Conservation (phyloP, 2,888 invertebrate genomes). For the Apodemia hepburni region DNA sequence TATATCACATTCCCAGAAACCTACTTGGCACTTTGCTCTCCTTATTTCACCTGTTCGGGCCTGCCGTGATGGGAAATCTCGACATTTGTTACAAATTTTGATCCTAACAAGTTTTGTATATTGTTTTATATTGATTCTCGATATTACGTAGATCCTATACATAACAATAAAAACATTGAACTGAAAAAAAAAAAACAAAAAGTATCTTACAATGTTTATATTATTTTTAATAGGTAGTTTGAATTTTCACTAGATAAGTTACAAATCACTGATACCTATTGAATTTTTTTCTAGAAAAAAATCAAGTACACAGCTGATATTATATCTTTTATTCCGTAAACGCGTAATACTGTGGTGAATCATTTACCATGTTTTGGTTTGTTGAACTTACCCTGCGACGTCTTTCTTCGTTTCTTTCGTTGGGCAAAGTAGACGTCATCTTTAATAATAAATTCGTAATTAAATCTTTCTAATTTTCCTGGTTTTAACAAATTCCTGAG, state of each 20-base stretch:
- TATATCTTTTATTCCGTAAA: not conserved
- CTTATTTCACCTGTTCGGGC: no score
- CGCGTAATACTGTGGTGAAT: conserved; percentile 41
- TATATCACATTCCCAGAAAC: no score
- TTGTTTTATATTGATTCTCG: no score
- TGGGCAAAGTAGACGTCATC: conserved; percentile 62
- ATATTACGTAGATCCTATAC: no score
- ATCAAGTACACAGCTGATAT: not conserved
- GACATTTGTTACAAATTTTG: no score
- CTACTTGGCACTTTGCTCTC: no score
- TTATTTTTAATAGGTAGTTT: not conserved
- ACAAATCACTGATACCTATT: no score
- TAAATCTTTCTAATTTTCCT: not conserved
- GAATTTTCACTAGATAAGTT: not conserved
- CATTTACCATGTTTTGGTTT: conserved; percentile 33
- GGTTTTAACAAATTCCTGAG: not conserved
- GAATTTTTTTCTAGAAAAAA: no score
- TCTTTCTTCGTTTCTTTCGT: conserved; percentile 68
- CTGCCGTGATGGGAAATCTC: no score
- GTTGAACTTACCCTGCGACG: conserved; percentile 62
- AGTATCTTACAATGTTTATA: not conserved
- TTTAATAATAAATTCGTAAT: not conserved
- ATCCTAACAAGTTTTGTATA: no score
- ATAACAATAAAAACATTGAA: no score
- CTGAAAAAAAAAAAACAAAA: conserved; percentile 4